Base-by-base conservation (phyloP, 2,113 vertebrate genomes). In the Haemorhous mexicanus region DNA sequence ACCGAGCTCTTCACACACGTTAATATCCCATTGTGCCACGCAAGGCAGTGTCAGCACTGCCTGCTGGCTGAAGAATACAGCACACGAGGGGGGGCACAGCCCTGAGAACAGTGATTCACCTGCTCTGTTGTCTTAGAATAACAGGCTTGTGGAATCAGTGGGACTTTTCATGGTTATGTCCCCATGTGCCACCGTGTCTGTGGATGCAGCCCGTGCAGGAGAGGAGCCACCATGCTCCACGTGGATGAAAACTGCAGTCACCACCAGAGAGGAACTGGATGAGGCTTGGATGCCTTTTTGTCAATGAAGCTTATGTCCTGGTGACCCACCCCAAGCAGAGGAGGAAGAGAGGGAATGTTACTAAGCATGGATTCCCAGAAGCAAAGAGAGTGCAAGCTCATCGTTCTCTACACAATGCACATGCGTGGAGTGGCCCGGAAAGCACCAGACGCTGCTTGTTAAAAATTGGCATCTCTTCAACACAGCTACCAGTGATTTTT, bases 401-500 rank as follows among this genome's bases (percentile, higher is more conserved):
- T 86, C 26, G 30, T 55, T 84, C 84, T 72, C 64, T 63, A 19
- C 72, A 35, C 83, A 86, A 47, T 20, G 61, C 86, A 93, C 79
- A 72, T 87, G 86, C 76, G 23, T 72, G 72, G 73, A 96, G 77
- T 8, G 27, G 84, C 73, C 81, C 1, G 3, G 80, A 87, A 93
- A 93, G 94, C 88, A 95, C 83, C 90, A 92, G 93, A 90, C 62
- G 66, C 63, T 89, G 49, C 93, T 92, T 72, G 93, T 97, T 95
- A 94, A 96, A 91, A 95, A 56, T n/a, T 93, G 90, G 93, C 94
- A 69, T 87, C 76, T 89, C 86, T 90, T 97, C 94, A 96, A 89
- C 86, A 90, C 62, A 93, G 80, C 95, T 93, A 96, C 92, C 80
- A 95, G 83, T 95, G 94, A 96, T 89, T 96, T 95, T 96, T 96